Percentiles rank a stretch among this genome's conserved stretches.
Evolutionary conservation across 2,113 vertebrate genomes (phyloP).

Genomic region (Megaceryle torquata): DNA sequence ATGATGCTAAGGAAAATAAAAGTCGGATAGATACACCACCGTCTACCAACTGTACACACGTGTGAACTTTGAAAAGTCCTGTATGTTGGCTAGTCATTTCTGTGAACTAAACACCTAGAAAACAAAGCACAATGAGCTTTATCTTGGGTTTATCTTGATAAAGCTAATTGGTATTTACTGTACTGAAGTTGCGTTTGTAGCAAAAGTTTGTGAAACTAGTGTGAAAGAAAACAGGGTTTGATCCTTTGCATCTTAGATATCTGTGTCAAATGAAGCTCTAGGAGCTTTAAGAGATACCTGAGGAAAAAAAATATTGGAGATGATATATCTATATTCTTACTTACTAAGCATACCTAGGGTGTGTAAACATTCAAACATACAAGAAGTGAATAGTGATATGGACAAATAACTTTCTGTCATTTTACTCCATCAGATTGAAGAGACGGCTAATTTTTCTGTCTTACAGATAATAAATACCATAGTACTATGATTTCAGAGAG

Average conservation of each 20-base stretch:
- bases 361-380: background rate
- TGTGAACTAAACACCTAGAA: background rate
- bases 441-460: background rate
- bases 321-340: background rate
- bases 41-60: slow-evolving; percentile 90
- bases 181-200: background rate
- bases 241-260: background rate
- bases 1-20: slow-evolving; percentile 81
- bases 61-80: slow-evolving; percentile 73
- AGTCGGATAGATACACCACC: slow-evolving; percentile 85
- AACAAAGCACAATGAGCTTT: background rate
- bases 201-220: background rate
- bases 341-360: background rate
- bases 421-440: background rate
- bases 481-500: background rate
- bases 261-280: background rate
- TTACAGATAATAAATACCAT: background rate
- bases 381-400: background rate
- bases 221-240: background rate
- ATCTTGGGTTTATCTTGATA: background rate
- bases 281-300: background rate
- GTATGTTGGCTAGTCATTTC: background rate
- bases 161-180: background rate
- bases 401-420: background rate
- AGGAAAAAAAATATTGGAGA: background rate